phyloP scores from a whole-genome alignment of 1,140 invertebrate genomes.

The Liolophura sinensis region DNA sequence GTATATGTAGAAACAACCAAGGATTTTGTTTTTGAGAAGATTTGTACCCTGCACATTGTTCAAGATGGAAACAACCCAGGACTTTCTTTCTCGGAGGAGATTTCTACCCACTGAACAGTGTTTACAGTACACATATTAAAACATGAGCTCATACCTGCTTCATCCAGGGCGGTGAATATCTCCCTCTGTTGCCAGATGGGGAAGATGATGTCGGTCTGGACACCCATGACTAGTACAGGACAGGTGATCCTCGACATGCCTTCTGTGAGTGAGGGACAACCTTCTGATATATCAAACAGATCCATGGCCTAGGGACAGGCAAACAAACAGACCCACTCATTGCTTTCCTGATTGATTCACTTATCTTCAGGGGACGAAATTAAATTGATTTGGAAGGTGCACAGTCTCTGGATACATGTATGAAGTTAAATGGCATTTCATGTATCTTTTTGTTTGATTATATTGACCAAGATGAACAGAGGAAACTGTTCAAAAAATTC shows the following conservation, averaged over 20 bases:
- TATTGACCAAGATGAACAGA: too few species aligned
- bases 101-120: too few species aligned
- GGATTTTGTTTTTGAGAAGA: too few species aligned
- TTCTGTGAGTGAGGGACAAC: constrained; percentile 31
- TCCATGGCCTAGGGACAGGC: constrained; percentile 52
- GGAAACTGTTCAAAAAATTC: too few species aligned
- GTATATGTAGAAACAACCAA: too few species aligned
- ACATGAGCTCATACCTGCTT: too few species aligned
- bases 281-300: constrained; percentile 55
- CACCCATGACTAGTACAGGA: constrained; percentile 55
- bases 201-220: constrained; percentile 58
- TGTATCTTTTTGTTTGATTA: too few species aligned
- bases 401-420: not conserved
- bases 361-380: not conserved
- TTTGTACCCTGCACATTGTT: too few species aligned
- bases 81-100: too few species aligned
- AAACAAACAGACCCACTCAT: not conserved
- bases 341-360: not conserved
- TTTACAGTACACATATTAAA: too few species aligned
- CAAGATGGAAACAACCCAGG: too few species aligned
- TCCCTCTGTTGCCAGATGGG: constrained; percentile 57
- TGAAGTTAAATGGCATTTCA: too few species aligned
- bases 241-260: constrained; percentile 44
- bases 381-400: not conserved
- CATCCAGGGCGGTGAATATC: constrained; percentile 41